These are phyloP conservation scores for Hafferia zeledoni DNA, from an alignment of 2,797 vertebrate genomes.

Conservation along the genomic window DNA sequence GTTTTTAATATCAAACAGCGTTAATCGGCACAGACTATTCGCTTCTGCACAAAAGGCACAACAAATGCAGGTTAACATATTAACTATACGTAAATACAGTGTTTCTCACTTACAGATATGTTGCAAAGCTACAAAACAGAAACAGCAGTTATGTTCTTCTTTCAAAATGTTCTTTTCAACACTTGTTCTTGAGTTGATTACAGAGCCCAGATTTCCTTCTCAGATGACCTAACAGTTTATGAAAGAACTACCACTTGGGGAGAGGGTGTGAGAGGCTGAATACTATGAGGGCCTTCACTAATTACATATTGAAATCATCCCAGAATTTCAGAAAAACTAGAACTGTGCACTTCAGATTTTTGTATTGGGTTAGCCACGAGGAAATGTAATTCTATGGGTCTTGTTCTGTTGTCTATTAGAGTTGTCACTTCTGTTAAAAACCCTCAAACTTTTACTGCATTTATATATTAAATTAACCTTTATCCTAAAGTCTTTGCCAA, in stretches of 20 bases:
- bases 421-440: not conserved
- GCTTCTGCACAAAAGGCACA: slow-evolving; percentile 47
- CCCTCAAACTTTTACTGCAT: not conserved
- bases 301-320: not conserved
- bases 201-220: not conserved
- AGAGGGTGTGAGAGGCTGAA: not conserved
- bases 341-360: not conserved
- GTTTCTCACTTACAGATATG: not conserved
- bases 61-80: not conserved
- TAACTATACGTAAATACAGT: not conserved
- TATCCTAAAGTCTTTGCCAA: not conserved
- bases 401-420: not conserved
- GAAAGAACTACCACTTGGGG: not conserved
- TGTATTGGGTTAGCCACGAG: not conserved
- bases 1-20: not conserved
- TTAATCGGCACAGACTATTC: not conserved
- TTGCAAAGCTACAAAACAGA: not conserved
- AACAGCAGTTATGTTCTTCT: not conserved
- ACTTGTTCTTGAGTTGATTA: slow-evolving; percentile 12
- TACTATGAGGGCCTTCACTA: not conserved
- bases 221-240: not conserved
- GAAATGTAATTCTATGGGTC: not conserved
- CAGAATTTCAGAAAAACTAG: not conserved
- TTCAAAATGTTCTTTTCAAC: not conserved
- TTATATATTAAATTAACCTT: not conserved